phyloP scores from a whole-genome alignment of 2,888 invertebrate species.

The Meteorus cinctellus region DNA sequence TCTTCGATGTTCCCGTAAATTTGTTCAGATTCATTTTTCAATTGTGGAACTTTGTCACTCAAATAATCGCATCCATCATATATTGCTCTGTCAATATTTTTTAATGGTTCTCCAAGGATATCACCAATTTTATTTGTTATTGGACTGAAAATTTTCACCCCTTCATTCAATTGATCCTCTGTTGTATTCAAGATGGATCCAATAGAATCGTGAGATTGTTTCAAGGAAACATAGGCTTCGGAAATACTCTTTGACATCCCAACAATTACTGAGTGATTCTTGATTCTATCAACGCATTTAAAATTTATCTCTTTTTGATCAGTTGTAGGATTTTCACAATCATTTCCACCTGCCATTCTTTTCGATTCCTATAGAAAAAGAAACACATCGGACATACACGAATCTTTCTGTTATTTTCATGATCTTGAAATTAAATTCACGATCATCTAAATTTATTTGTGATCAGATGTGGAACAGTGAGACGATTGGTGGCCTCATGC shows the following conservation, averaged over 20 bases:
- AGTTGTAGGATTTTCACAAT: constrained; percentile 37
- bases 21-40: constrained; percentile 71
- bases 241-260: constrained; percentile 55
- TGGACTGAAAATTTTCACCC: constrained; percentile 54
- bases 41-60: constrained; percentile 72
- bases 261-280: constrained; percentile 55
- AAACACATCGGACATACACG: constrained; percentile 2
- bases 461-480: background rate
- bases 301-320: constrained; percentile 43
- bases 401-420: background rate
- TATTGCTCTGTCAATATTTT: constrained; percentile 62
- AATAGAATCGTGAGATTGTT: constrained; percentile 56
- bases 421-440: constrained; percentile 1
- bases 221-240: constrained; percentile 55
- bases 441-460: constrained; percentile 12
- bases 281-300: constrained; percentile 51
- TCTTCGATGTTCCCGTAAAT: constrained; percentile 61
- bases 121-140: constrained; percentile 60
- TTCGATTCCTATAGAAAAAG: constrained; percentile 57
- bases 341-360: constrained; percentile 56
- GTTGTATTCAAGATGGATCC: constrained; percentile 54
- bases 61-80: constrained; percentile 71
- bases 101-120: constrained; percentile 69
- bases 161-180: constrained; percentile 56
- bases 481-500: background rate